A percentile compares a stretch with the other conserved stretches of the same genome.
Conservation (phyloP, 2,888 invertebrate species). For the Prosopocoilus inquinatus region DNA sequence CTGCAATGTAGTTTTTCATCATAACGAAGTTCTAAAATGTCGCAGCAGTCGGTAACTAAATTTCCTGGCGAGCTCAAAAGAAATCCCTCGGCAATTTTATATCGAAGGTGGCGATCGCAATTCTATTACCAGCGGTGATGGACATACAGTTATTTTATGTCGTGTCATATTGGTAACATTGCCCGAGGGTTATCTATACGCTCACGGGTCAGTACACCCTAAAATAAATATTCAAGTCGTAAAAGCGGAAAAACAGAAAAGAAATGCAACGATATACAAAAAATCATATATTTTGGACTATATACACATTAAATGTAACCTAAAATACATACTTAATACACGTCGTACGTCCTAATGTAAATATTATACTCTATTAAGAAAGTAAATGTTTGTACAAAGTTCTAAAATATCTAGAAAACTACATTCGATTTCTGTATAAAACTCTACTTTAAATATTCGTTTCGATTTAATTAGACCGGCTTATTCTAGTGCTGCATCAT, state of each 20-base stretch:
- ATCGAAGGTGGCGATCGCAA: constrained; percentile 48
- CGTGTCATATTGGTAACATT: constrained; percentile 50
- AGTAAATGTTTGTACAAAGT: constrained; percentile 47
- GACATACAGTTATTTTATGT: constrained; percentile 51
- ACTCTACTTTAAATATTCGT: constrained; percentile 42
- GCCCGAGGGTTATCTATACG: constrained; percentile 31
- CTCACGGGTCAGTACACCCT: neutral
- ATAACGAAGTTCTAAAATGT: constrained; percentile 29
- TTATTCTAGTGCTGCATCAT: too few relatives aligned
- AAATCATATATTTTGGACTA: constrained; percentile 21
- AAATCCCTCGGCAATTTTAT: constrained; percentile 40
- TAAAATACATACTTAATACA: constrained; percentile 42
- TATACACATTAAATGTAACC: constrained; percentile 46
- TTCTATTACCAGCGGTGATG: constrained; percentile 46
- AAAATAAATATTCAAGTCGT: neutral
- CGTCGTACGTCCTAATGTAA: constrained; percentile 44
- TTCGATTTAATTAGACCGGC: constrained; percentile 6
- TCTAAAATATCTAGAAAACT: constrained; percentile 54
- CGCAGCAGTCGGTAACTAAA: constrained; percentile 28
- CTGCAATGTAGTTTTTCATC: neutral
- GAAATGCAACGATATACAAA: constrained; percentile 15
- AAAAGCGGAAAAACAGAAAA: neutral
- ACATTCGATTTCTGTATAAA: constrained; percentile 53
- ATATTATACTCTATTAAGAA: constrained; percentile 38
- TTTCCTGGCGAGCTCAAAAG: constrained; percentile 26